Evolutionary conservation across 2,797 vertebrate species (phyloP).

Genomic region (Dendrocincla fuliginosa): DNA sequence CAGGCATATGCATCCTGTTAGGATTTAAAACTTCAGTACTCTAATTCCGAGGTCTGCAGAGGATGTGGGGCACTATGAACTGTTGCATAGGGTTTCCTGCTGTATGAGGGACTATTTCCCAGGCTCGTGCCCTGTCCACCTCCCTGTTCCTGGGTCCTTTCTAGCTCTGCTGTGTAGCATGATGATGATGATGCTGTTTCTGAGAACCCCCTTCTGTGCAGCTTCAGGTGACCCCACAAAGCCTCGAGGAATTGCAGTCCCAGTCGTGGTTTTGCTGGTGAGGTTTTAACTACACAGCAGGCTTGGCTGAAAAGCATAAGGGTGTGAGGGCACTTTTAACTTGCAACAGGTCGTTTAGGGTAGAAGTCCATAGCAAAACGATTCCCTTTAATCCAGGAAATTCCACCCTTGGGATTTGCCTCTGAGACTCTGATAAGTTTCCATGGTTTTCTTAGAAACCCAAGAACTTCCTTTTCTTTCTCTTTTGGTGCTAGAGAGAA

Average conservation of each 20-base stretch:
- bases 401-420: slow-evolving; percentile 8
- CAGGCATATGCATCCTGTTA: not conserved
- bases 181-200: not conserved
- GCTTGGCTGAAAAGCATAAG: not conserved
- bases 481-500: slow-evolving; percentile 47
- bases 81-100: not conserved
- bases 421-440: slow-evolving; percentile 3
- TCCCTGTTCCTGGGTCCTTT: not conserved
- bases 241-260: not conserved
- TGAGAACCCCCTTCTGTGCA: not conserved
- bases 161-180: not conserved
- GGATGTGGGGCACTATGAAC: not conserved
- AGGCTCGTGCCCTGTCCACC: not conserved
- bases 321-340: slow-evolving; percentile 28
- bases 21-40: not conserved
- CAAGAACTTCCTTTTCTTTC: slow-evolving; percentile 45
- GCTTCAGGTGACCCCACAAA: not conserved
- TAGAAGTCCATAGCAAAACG: slow-evolving; percentile 11
- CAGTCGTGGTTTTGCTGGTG: not conserved
- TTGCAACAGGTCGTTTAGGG: not conserved
- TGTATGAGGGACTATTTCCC: not conserved
- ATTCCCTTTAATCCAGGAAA: slow-evolving; percentile 33
- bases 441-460: slow-evolving; percentile 43
- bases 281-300: slow-evolving; percentile 31
- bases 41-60: not conserved